Evolutionary conservation across 2,888 invertebrate genomes (phyloP).

Genomic region (Eurois occulta): DNA sequence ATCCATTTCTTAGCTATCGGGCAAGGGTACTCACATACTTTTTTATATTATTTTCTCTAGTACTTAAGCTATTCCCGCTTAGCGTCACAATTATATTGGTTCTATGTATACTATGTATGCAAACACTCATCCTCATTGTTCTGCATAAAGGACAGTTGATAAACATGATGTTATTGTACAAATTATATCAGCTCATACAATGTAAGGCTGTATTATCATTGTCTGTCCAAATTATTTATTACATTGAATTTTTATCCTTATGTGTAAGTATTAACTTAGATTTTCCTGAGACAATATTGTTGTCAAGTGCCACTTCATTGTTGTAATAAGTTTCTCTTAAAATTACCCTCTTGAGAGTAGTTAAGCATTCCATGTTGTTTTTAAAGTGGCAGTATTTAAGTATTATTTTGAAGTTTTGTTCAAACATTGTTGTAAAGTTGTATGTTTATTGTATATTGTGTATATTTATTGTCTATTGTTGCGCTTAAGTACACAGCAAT

Average conservation of each 20-base stretch:
- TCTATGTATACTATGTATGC: conserved; percentile 63
- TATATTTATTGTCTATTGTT: conserved; percentile 61
- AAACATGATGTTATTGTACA: conserved; percentile 32
- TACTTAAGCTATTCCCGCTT: conserved; percentile 35
- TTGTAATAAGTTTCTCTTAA: conserved; percentile 52
- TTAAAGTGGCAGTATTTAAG: conserved; percentile 41
- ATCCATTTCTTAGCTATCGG: conserved; percentile 46
- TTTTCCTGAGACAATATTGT: conserved; percentile 32
- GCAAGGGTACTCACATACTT: conserved; percentile 64
- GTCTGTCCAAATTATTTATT: conserved; percentile 30
- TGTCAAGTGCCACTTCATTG: conserved; percentile 29
- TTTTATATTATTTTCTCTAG: conserved; percentile 39
- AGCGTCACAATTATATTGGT: conserved; percentile 37
- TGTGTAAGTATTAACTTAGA: conserved; percentile 31
- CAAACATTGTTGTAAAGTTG: conserved; percentile 55
- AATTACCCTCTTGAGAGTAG: conserved; percentile 34
- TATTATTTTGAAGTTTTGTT: conserved; percentile 48
- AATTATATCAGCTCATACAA: conserved; percentile 42
- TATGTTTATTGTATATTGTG: conserved; percentile 53
- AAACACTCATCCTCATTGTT: conserved; percentile 39
- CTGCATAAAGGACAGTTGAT: conserved; percentile 23
- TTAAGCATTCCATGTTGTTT: conserved; percentile 54
- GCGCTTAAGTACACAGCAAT: conserved; percentile 41
- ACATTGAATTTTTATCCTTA: conserved; percentile 31
- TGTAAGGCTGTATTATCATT: conserved; percentile 39